A percentile compares a stretch with the other conserved stretches of the same genome.
phyloP scores from a whole-genome alignment of 2,113 vertebrate genomes.

The Paradisaea rubra region DNA sequence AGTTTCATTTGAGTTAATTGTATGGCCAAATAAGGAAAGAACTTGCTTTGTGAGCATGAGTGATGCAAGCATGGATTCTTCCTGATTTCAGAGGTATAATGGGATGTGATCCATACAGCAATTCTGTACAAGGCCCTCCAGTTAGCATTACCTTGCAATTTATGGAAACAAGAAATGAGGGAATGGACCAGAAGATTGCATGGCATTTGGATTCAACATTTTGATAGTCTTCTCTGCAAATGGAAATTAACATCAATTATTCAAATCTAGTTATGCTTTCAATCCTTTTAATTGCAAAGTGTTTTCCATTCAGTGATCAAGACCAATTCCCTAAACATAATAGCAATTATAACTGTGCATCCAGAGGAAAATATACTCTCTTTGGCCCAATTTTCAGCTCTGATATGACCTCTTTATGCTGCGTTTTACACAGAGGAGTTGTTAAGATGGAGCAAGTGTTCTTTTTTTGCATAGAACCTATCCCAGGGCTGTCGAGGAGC shows the following conservation, averaged over 20 bases:
- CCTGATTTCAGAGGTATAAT: conserved; percentile 34
- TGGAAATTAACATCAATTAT: conserved; percentile 46
- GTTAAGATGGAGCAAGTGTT: background rate
- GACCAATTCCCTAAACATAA: conserved; percentile 46
- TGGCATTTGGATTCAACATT: conserved; percentile 4
- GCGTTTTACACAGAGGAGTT: background rate
- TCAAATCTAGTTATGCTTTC: conserved; percentile 50
- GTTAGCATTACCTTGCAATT: conserved; percentile 1
- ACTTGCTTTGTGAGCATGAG: conserved; percentile 52
- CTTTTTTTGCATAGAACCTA: background rate
- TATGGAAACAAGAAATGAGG: background rate
- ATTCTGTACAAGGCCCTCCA: background rate
- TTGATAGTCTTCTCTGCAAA: conserved; percentile 31
- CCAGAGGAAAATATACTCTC: conserved; percentile 34
- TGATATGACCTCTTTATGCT: background rate
- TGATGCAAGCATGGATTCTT: conserved; percentile 26
- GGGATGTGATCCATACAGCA: conserved; percentile 23
- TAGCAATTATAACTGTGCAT: conserved; percentile 58
- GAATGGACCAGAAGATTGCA: conserved; percentile 34
- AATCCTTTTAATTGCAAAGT: conserved; percentile 44
- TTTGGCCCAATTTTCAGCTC: conserved; percentile 44
- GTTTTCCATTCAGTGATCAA: conserved; percentile 40
- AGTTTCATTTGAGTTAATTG: conserved; percentile 70
- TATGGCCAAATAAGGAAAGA: conserved; percentile 66
- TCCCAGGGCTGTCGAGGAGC: accelerated